A percentile compares a stretch with the other conserved stretches of the same genome.
These are phyloP conservation scores for Apus apus DNA, from an alignment of 2,113 vertebrate species.

Conservation along the genomic window DNA sequence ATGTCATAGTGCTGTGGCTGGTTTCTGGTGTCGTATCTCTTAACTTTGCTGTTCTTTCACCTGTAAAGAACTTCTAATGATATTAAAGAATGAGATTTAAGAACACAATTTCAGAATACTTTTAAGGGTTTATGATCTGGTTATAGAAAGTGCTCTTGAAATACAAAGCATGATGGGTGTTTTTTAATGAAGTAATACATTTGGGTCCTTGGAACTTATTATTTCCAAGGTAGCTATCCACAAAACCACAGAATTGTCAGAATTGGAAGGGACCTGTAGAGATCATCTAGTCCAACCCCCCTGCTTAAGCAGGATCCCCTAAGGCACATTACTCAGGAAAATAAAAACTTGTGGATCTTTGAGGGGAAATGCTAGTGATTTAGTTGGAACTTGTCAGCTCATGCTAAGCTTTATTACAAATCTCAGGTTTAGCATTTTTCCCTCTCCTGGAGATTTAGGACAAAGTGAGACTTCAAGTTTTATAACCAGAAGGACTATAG, in stretches of 20 bases:
- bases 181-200: not conserved
- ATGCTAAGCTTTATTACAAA: not conserved
- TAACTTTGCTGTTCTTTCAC: not conserved
- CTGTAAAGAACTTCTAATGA: not conserved
- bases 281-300: too few species aligned
- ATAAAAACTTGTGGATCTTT: not conserved
- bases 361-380: not conserved
- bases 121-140: not conserved
- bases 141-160: not conserved
- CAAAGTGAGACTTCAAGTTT: not conserved
- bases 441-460: not conserved
- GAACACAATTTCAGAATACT: not conserved
- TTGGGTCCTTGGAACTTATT: not conserved
- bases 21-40: not conserved
- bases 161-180: not conserved
- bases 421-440: not conserved
- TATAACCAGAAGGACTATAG: not conserved
- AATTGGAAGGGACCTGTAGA: too few species aligned
- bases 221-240: not conserved
- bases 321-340: not conserved
- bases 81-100: not conserved
- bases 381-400: not conserved
- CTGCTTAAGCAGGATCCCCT: too few species aligned
- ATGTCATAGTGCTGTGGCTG: not conserved
- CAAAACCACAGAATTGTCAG: not conserved